Evolutionary conservation across 2,797 vertebrate species (phyloP).

Genomic region (Pyrocephalus nanus): DNA sequence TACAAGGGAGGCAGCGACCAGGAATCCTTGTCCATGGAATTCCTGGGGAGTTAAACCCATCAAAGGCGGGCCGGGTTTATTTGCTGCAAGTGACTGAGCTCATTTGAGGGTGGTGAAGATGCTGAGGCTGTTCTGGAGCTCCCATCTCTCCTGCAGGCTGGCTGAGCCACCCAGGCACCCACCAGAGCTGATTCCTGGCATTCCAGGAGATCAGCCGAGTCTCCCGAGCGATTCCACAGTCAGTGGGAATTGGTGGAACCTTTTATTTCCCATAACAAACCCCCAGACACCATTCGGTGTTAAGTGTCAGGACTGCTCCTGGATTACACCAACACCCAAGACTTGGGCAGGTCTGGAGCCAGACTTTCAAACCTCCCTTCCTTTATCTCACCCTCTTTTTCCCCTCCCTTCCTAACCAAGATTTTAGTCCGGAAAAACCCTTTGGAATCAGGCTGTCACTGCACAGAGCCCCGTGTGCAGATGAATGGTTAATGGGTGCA

Average conservation of each 20-base stretch:
- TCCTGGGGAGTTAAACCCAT: neutral
- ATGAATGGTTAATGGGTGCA: conserved; percentile 1
- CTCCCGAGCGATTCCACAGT: neutral
- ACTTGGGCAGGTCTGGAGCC: neutral
- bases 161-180: accelerated
- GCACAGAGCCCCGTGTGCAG: neutral
- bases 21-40: neutral
- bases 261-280: neutral
- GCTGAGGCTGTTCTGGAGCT: accelerated
- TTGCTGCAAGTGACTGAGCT: neutral
- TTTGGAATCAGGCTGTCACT: neutral
- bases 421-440: neutral
- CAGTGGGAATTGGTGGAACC: neutral
- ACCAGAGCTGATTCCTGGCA: accelerated
- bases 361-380: neutral
- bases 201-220: too few relatives aligned
- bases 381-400: accelerated
- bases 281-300: neutral
- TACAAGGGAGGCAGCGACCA: neutral
- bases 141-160: neutral
- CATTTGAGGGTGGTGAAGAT: neutral
- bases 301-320: neutral
- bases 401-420: accelerated
- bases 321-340: accelerated
- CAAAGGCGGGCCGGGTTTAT: neutral